These are phyloP conservation scores for Lamellibrachia satsuma DNA, from an alignment of 2,888 invertebrate genomes.

Conservation along the genomic window DNA sequence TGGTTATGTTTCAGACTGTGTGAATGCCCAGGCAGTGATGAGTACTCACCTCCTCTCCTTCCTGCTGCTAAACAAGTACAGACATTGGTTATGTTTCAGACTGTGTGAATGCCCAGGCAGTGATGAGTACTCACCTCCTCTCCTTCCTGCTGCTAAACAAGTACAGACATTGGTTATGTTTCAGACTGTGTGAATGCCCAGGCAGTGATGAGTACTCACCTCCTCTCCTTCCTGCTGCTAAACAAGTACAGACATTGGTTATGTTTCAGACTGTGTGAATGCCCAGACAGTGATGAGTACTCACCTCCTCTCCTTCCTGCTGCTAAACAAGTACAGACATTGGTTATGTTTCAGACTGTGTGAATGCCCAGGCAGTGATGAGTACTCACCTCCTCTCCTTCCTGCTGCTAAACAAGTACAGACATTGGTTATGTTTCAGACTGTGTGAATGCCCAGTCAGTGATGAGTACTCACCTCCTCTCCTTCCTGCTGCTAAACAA, in stretches of 20 bases:
- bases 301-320: slow-evolving; percentile 85
- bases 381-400: slow-evolving; percentile 90
- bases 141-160: slow-evolving; percentile 86
- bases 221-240: slow-evolving; percentile 84
- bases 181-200: slow-evolving; percentile 84
- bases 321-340: slow-evolving; percentile 81
- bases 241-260: slow-evolving; percentile 80
- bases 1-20: slow-evolving; percentile 79
- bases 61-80: slow-evolving; percentile 81
- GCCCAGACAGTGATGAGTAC: slow-evolving; percentile 92
- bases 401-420: slow-evolving; percentile 81
- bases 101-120: slow-evolving; percentile 81
- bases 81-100: slow-evolving; percentile 77
- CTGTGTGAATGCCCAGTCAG: slow-evolving; percentile 81
- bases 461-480: slow-evolving; percentile 92
- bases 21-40: slow-evolving; percentile 86
- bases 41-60: slow-evolving; percentile 90
- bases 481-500: slow-evolving; percentile 86
- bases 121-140: slow-evolving; percentile 92
- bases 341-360: slow-evolving; percentile 79
- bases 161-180: slow-evolving; percentile 72
- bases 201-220: slow-evolving; percentile 91
- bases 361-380: slow-evolving; percentile 86
- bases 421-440: slow-evolving; percentile 77
- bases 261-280: slow-evolving; percentile 78